Evolutionary conservation across 2,113 vertebrate species (phyloP), one percentile per base, ranked within the genome.

Genomic region (Equus przewalskii): DNA sequence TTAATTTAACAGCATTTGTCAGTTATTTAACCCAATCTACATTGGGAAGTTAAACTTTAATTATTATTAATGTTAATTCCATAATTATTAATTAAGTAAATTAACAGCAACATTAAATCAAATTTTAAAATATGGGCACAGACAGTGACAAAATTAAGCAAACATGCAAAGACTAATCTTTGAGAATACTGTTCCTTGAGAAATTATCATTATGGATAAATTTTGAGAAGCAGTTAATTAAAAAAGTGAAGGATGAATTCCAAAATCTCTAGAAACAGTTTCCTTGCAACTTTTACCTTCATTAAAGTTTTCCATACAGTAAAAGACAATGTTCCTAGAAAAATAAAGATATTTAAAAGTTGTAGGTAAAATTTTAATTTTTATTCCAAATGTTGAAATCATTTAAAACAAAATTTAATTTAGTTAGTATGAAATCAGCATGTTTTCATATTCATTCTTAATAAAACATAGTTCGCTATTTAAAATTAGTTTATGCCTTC

Each of bases 161-260:
- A 83, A 89, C 12, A n/a, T 41, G 26, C 5, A 78, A 89, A 41
- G 33, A 78, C 8, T 44, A 64, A 46, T 84, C 28, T 64, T 78
- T 75, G 16, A 60, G 22, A 96, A 18, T 44, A 28, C 16, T 58
- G 0, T 76, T 92, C 5, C 44, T 95, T 4, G 7, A 78, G 36
- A 75, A 88, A 70, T 83, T 83, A 49, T 49, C 10, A 46, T n/a
- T 49, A 5, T 69, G 26, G 16, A 58, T 44, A 78, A 16, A 76
- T 88, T 94, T 94, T 65, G 65, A 94, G 49, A 85, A 94, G 3
- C 3, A 82, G 62, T 96, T 81, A 87, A 54, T 36, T 64, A 36
- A 92, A 92, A 60, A 41, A 70, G 12, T 88, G 51, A 94, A 88
- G 26, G 3, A 62, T 76, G 72, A 76, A 46, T 92, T 88, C 83